These are phyloP conservation scores for Eilema griseolum DNA, from an alignment of 2,888 invertebrate species.

Conservation along the genomic window DNA sequence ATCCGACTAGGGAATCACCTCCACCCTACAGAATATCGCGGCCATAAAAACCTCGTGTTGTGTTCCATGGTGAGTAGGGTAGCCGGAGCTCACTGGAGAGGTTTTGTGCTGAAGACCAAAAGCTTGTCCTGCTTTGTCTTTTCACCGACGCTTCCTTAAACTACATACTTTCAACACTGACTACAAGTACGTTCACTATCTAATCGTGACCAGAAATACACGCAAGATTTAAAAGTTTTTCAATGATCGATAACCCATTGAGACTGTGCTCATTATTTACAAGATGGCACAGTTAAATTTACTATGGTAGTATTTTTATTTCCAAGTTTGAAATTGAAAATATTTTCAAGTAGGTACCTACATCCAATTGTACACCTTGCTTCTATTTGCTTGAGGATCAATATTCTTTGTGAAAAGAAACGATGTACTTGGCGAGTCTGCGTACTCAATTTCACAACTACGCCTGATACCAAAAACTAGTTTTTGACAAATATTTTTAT, in stretches of 20 bases:
- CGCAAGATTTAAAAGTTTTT: background rate
- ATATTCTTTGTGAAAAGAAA: background rate
- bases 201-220: background rate
- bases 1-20: too few species aligned
- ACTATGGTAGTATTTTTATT: background rate
- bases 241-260: slow-evolving; percentile 1
- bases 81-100: too few species aligned
- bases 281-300: slow-evolving; percentile 1
- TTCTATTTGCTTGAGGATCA: background rate
- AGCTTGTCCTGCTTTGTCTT: too few species aligned
- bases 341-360: background rate
- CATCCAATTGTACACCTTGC: background rate
- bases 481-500: too few species aligned
- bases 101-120: too few species aligned
- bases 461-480: background rate
- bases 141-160: too few species aligned
- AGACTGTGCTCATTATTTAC: background rate
- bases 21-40: too few species aligned
- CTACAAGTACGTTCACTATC: background rate
- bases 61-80: too few species aligned
- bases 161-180: too few species aligned
- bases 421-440: background rate
- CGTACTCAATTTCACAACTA: slow-evolving; percentile 1
- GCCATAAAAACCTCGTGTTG: too few species aligned
- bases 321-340: slow-evolving; percentile 3